Conservation (phyloP, 2,888 invertebrate species). For the Cloeon dipterum region DNA sequence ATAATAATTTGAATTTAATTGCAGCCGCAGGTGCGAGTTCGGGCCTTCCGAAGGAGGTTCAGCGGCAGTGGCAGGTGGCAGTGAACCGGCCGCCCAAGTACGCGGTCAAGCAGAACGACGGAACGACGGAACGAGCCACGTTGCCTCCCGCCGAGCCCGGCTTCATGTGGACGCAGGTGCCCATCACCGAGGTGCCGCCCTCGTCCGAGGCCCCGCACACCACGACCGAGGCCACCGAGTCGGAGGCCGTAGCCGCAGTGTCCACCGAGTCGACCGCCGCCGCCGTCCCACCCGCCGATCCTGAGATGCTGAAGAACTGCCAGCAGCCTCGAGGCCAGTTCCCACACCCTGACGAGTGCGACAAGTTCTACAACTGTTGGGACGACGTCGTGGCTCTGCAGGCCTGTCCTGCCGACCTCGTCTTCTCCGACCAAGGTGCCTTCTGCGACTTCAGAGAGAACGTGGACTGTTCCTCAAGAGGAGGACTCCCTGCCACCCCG, state of each 20-base stretch:
- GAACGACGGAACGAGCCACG: background rate
- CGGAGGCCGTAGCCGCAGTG: background rate
- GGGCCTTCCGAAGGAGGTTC: no score
- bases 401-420: slow-evolving; percentile 33
- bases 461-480: slow-evolving; percentile 26
- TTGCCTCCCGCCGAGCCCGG: slow-evolving; percentile 5
- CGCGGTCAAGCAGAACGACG: background rate
- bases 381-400: slow-evolving; percentile 40
- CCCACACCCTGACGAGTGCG: slow-evolving; percentile 30
- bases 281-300: slow-evolving; percentile 2
- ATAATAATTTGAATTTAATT: no score
- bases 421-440: slow-evolving; percentile 30
- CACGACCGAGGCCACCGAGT: background rate
- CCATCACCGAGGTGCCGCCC: background rate
- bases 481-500: slow-evolving; percentile 20
- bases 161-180: slow-evolving; percentile 9
- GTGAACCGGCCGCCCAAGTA: slow-evolving; percentile 10
- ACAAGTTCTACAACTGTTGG: slow-evolving; percentile 46
- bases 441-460: slow-evolving; percentile 39
- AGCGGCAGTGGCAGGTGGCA: slow-evolving; percentile 14
- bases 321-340: slow-evolving; percentile 30
- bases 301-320: slow-evolving; percentile 6
- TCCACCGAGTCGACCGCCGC: slow-evolving; percentile 2
- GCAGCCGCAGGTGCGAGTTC: no score
- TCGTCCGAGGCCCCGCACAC: background rate